phyloP scores from a whole-genome alignment of 2,888 invertebrate species.

The Sialis lutaria region DNA sequence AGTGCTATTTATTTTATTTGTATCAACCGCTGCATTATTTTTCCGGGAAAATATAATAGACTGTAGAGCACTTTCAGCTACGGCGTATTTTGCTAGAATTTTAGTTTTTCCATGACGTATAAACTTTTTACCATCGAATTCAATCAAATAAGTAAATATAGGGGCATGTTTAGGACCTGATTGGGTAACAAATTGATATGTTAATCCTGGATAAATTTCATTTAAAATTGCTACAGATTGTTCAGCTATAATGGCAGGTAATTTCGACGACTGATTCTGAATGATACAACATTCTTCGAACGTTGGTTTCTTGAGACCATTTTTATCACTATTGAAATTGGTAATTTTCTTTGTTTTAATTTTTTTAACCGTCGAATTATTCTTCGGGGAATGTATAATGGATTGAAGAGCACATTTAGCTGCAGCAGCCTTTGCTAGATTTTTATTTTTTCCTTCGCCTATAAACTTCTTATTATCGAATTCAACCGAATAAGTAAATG shows the following conservation, averaged over 20 bases:
- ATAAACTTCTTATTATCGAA: conserved; percentile 39
- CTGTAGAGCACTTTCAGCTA: no score
- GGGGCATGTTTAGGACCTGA: no score
- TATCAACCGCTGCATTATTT: no score
- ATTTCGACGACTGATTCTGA: no score
- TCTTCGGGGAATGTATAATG: conserved; percentile 28
- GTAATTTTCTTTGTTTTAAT: conserved; percentile 19
- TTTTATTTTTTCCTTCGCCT: conserved; percentile 36
- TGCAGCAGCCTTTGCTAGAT: conserved; percentile 35
- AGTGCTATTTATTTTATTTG: no score
- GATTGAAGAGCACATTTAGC: conserved; percentile 35
- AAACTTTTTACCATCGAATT: no score
- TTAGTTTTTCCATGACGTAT: no score
- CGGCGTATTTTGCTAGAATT: no score
- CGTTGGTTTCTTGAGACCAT: conserved; percentile 20
- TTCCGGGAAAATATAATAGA: conserved; percentile 26
- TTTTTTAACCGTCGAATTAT: conserved; percentile 10
- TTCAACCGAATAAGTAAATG: conserved; percentile 67
- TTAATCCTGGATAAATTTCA: conserved; percentile 22
- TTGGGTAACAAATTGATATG: conserved; percentile 38
- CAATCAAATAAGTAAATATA: no score
- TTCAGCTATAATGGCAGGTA: no score
- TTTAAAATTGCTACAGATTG: no score
- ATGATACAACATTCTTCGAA: conserved; percentile 5
- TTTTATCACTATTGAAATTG: conserved; percentile 33